Percentiles rank a stretch among this genome's conserved stretches.
Conservation (phyloP, 2,888 invertebrate species). For the Cantharis nigra region DNA sequence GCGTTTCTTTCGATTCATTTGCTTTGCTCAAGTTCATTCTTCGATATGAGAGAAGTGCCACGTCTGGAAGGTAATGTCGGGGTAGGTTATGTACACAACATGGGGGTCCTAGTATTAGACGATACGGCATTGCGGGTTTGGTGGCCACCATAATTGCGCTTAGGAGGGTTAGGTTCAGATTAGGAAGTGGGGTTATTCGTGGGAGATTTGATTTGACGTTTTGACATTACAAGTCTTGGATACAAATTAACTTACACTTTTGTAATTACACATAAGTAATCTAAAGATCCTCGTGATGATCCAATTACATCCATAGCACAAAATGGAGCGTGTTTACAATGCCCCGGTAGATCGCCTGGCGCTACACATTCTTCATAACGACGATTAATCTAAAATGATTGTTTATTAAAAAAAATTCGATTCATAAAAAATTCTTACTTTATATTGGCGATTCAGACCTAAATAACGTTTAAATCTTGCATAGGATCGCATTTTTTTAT, state of each 20-base stretch:
- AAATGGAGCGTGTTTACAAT: slow-evolving; percentile 70
- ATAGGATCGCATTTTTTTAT: slow-evolving; percentile 14
- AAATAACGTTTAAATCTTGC: slow-evolving; percentile 45
- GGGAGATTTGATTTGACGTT: too few species aligned
- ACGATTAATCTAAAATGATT: slow-evolving; percentile 60
- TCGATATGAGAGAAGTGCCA: too few species aligned
- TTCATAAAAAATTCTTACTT: slow-evolving; percentile 37
- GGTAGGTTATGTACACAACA: too few species aligned
- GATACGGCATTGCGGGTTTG: too few species aligned
- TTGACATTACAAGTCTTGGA: too few species aligned
- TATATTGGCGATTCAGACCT: slow-evolving; percentile 45
- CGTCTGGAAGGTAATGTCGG: too few species aligned
- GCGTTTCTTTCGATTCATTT: too few species aligned
- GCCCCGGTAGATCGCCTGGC: slow-evolving; percentile 64
- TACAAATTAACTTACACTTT: slow-evolving; percentile 58
- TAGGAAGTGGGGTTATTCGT: too few species aligned
- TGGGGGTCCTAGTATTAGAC: too few species aligned
- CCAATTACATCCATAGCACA: slow-evolving; percentile 55
- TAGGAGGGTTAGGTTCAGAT: too few species aligned
- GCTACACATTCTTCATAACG: slow-evolving; percentile 64
- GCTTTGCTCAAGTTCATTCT: too few species aligned
- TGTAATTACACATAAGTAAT: slow-evolving; percentile 73
- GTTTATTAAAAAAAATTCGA: not conserved
- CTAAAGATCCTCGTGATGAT: slow-evolving; percentile 63
- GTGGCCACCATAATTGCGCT: too few species aligned